Evolutionary conservation across 2,113 vertebrate genomes (phyloP).

Genomic region (Megatriorchis doriae): DNA sequence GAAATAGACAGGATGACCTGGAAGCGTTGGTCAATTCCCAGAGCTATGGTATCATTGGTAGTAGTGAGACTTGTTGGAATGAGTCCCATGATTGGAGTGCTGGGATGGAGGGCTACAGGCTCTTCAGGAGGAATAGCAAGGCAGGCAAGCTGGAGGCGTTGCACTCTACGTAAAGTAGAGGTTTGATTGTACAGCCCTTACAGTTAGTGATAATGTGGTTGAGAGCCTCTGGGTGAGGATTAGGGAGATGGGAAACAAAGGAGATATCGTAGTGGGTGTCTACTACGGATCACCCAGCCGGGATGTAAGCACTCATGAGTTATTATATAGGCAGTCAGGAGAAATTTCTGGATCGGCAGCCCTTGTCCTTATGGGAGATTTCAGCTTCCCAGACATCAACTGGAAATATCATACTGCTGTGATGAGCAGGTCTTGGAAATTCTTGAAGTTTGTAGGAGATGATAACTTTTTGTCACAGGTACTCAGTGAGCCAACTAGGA

Average conservation of each 20-base stretch:
- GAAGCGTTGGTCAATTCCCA: background rate
- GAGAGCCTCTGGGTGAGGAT: background rate
- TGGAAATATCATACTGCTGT: background rate
- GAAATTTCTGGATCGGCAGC: background rate
- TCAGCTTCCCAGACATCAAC: background rate
- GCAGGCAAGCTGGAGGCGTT: background rate
- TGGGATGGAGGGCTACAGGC: background rate
- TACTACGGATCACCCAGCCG: background rate
- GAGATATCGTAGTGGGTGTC: background rate
- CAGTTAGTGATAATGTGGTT: background rate
- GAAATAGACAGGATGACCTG: background rate
- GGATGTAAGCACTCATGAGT: background rate
- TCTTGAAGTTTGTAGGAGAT: background rate
- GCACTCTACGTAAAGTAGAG: background rate
- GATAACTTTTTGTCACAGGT: background rate
- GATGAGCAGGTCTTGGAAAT: background rate
- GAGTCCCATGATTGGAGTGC: accelerated
- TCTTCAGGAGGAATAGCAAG: background rate
- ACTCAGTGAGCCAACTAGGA: background rate
- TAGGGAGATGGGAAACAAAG: background rate
- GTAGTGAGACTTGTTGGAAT: background rate
- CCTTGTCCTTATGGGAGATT: background rate
- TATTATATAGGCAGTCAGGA: background rate
- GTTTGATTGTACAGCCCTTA: background rate
- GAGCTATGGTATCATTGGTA: no score